phyloP scores from a whole-genome alignment of 2,797 vertebrate genomes.

The Neoniphon sammara region DNA sequence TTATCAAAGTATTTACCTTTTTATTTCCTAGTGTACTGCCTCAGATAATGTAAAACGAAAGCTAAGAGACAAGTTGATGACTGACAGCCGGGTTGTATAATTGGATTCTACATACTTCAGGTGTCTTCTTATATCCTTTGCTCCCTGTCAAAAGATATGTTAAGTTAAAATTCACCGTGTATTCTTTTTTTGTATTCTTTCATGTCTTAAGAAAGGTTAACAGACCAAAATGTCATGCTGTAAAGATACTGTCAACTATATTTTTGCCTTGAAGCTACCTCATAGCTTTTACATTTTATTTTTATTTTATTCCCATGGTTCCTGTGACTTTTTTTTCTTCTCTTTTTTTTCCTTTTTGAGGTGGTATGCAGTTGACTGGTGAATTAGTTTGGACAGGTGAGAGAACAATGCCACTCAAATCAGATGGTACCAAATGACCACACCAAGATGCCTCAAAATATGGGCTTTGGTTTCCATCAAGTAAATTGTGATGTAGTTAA shows the following conservation, averaged over 20 bases:
- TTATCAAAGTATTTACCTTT: constrained; percentile 48
- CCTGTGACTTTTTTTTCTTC: background rate
- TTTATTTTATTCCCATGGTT: background rate
- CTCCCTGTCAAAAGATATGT: constrained; percentile 17
- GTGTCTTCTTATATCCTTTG: background rate
- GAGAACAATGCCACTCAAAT: too few relatives aligned
- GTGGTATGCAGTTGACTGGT: background rate
- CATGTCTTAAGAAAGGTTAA: constrained; percentile 18
- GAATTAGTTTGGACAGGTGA: background rate
- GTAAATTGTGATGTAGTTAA: too few relatives aligned
- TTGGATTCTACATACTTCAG: background rate
- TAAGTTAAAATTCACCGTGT: constrained; percentile 29
- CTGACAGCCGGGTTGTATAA: constrained; percentile 46
- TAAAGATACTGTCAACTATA: constrained; percentile 7
- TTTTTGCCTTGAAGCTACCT: background rate
- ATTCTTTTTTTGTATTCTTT: constrained; percentile 1
- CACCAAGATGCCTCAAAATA: too few relatives aligned
- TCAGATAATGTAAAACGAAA: constrained; percentile 25
- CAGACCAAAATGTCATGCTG: constrained; percentile 9
- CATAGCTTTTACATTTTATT: too few relatives aligned
- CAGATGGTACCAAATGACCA: too few relatives aligned
- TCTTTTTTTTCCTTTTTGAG: background rate
- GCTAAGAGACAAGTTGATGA: background rate
- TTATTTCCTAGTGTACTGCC: constrained; percentile 52
- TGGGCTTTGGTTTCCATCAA: too few relatives aligned